These are phyloP conservation scores for Acanthornis magna DNA, from an alignment of 2,797 vertebrate genomes.

Conservation along the genomic window DNA sequence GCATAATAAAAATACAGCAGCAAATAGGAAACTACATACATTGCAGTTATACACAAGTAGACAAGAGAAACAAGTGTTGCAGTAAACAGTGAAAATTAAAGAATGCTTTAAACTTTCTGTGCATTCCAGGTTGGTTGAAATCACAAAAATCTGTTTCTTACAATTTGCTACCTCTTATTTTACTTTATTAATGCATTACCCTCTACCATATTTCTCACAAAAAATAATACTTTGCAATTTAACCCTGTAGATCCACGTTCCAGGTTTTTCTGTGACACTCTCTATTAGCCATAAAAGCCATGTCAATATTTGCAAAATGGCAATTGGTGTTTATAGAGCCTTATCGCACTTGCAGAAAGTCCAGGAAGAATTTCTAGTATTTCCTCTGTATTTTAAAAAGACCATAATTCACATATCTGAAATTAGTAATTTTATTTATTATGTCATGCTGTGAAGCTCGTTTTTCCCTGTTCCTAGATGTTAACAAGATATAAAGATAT, in stretches of 20 bases:
- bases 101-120: background rate
- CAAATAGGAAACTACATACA: background rate
- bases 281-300: background rate
- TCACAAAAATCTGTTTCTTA: background rate
- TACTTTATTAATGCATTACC: slow-evolving; percentile 14
- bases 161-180: background rate
- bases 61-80: background rate
- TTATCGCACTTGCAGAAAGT: background rate
- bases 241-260: background rate
- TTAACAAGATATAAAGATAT: background rate
- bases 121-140: background rate
- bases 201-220: background rate
- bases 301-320: background rate
- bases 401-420: background rate
- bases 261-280: background rate
- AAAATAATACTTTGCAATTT: slow-evolving; percentile 3
- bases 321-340: background rate
- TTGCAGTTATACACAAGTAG: background rate
- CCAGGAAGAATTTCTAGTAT: background rate
- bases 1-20: background rate
- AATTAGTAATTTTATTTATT: background rate
- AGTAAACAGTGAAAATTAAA: background rate
- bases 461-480: background rate
- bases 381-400: background rate
- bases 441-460: background rate